Evolutionary conservation across 2,797 vertebrate genomes (phyloP).

Genomic region (Notoglanidium macrostoma): DNA sequence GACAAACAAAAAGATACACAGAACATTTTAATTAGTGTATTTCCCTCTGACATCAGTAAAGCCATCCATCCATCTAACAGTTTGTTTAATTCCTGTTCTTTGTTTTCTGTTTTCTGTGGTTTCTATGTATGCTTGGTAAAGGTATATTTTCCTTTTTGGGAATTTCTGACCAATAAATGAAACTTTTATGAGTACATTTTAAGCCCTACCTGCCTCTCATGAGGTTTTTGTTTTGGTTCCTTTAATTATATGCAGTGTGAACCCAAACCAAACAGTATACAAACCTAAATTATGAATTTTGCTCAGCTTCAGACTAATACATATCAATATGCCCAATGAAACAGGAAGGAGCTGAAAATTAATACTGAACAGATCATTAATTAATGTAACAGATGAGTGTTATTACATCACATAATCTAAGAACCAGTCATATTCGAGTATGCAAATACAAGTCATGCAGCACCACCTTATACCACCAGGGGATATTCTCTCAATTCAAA

Average conservation of each 20-base stretch:
- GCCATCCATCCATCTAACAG: neutral
- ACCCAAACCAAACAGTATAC: neutral
- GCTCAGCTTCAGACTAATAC: neutral
- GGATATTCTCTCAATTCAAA: neutral
- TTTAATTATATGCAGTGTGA: neutral
- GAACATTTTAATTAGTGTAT: neutral
- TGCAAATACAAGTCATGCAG: neutral
- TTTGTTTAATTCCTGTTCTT: neutral
- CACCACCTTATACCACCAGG: neutral
- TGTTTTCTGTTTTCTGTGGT: neutral
- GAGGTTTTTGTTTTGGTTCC: neutral
- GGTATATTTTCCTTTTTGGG: neutral
- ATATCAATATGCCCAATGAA: neutral
- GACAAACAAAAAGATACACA: no score
- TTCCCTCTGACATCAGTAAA: neutral
- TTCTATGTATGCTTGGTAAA: neutral
- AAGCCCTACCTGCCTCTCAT: no score
- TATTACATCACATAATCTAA: neutral
- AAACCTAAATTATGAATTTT: neutral
- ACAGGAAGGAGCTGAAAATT: neutral
- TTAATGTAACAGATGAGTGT: neutral
- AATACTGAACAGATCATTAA: neutral
- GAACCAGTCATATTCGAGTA: neutral
- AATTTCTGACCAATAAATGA: no score
- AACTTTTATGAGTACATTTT: no score